These are phyloP conservation scores for Sceloporus tristichus DNA, from an alignment of 2,113 vertebrate species.

Conservation along the genomic window DNA sequence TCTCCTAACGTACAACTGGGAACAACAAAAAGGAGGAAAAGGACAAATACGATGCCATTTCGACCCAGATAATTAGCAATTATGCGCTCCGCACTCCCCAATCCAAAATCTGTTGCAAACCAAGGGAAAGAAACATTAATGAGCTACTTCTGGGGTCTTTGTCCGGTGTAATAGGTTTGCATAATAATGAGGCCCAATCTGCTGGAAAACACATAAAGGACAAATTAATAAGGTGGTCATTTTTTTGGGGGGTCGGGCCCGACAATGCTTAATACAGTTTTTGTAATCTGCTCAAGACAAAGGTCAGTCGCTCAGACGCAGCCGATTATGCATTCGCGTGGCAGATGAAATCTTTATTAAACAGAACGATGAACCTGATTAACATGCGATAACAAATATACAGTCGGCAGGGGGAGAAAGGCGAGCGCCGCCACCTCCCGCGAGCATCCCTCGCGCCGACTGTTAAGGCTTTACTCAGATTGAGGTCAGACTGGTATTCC, in stretches of 20 bases:
- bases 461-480: slow-evolving; percentile 82
- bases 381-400: slow-evolving; percentile 81
- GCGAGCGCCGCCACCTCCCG: slow-evolving; percentile 61
- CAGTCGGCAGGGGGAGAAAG: slow-evolving; percentile 58
- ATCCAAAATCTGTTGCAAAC: slow-evolving; percentile 71
- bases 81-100: slow-evolving; percentile 69
- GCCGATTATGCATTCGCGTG: slow-evolving; percentile 79
- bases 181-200: slow-evolving; percentile 82
- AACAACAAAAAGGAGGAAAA: slow-evolving; percentile 4
- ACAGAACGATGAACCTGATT: slow-evolving; percentile 84
- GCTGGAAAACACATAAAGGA: slow-evolving; percentile 79
- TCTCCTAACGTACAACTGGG: slow-evolving; percentile 45
- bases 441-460: slow-evolving; percentile 67
- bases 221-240: slow-evolving; percentile 81
- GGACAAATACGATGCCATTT: slow-evolving; percentile 64
- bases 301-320: slow-evolving; percentile 75
- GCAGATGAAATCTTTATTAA: slow-evolving; percentile 85
- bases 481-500: slow-evolving; percentile 83
- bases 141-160: slow-evolving; percentile 70
- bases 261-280: slow-evolving; percentile 82
- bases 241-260: slow-evolving; percentile 66
- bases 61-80: slow-evolving; percentile 72
- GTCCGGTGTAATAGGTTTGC: slow-evolving; percentile 75
- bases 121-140: slow-evolving; percentile 73
- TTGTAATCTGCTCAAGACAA: slow-evolving; percentile 84